A percentile compares a stretch with the other conserved stretches of the same genome.
Conservation (phyloP, 2,113 vertebrate species). For the Siphamia tubifer region DNA sequence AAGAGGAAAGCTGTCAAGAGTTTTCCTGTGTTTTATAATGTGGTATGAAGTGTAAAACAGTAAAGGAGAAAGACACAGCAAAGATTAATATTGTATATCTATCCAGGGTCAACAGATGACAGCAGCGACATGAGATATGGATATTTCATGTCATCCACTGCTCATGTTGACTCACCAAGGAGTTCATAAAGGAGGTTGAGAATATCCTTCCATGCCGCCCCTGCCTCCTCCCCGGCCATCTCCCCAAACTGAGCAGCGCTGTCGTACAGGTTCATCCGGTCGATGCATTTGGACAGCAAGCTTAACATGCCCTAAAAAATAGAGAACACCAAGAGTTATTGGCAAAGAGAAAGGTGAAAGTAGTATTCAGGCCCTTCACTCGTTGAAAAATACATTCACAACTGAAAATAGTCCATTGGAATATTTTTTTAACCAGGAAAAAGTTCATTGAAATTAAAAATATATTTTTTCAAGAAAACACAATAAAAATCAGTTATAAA, state of each 20-base stretch:
- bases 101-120: slow-evolving; percentile 33
- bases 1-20: not conserved
- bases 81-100: slow-evolving; percentile 45
- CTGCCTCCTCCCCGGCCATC: slow-evolving; percentile 86
- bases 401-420: too few relatives aligned
- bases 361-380: too few relatives aligned
- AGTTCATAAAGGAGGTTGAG: slow-evolving; percentile 94
- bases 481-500: too few relatives aligned
- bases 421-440: too few relatives aligned
- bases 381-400: too few relatives aligned
- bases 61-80: not conserved
- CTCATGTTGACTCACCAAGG: slow-evolving; percentile 80
- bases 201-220: slow-evolving; percentile 92
- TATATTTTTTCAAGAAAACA: too few relatives aligned
- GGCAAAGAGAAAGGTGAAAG: too few relatives aligned
- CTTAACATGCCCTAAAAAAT: slow-evolving; percentile 90
- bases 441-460: too few relatives aligned
- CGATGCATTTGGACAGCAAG: slow-evolving; percentile 92
- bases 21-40: too few relatives aligned
- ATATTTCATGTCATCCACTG: slow-evolving; percentile 24
- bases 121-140: slow-evolving; percentile 18
- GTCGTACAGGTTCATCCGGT: slow-evolving; percentile 92
- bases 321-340: not conserved
- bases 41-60: not conserved
- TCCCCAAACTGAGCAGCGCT: slow-evolving; percentile 91